phyloP scores from a whole-genome alignment of 2,888 invertebrate genomes.

The Netelia virgata region DNA sequence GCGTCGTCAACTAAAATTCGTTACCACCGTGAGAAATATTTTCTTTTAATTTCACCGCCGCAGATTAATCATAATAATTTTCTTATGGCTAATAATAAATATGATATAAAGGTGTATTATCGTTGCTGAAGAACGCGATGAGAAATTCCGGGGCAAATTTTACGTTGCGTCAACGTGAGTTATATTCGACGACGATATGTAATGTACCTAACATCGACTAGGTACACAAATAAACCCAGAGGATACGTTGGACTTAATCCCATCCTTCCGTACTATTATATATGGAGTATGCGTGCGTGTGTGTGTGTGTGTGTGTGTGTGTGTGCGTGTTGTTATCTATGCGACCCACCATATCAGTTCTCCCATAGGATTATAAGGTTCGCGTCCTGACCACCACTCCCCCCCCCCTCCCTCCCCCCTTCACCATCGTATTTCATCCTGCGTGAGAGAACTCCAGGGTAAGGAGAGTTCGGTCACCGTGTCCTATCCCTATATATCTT shows the following conservation, averaged over 20 bases:
- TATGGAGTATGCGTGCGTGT: too few species aligned
- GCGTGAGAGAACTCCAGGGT: conserved; percentile 12
- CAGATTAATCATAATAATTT: too few species aligned
- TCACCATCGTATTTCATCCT: not conserved
- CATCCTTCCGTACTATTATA: conserved; percentile 2
- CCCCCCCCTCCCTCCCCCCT: not conserved
- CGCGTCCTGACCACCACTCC: not conserved
- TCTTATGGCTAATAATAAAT: too few species aligned
- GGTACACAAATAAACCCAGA: conserved; percentile 5
- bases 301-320: not conserved
- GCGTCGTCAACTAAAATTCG: not conserved
- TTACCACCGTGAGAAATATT: not conserved
- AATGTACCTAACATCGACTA: not conserved
- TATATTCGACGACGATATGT: conserved; percentile 10
- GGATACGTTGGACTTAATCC: conserved; percentile 28
- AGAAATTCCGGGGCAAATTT: not conserved
- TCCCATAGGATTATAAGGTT: conserved; percentile 11
- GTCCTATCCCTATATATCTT: conserved; percentile 3
- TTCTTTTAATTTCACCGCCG: not conserved
- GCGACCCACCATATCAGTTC: conserved; percentile 30
- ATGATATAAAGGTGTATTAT: too few species aligned
- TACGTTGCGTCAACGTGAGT: not conserved
- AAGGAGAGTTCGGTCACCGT: not conserved
- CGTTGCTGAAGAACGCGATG: too few species aligned
- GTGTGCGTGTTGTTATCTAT: conserved; percentile 35